phyloP scores from a whole-genome alignment of 2,797 vertebrate genomes.

The Anguilla obscura region DNA sequence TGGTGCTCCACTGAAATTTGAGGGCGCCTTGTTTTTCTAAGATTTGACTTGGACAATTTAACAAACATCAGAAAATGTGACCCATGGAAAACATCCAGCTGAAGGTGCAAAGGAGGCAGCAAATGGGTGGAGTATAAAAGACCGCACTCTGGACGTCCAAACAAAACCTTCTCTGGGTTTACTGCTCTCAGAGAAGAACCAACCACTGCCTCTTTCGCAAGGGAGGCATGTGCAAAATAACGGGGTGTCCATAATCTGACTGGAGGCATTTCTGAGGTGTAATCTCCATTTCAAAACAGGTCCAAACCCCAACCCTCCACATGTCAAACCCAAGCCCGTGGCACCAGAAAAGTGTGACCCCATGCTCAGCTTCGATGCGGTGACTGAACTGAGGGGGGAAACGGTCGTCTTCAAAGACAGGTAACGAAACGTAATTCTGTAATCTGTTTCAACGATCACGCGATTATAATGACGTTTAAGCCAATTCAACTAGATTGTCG shows the following conservation, averaged over 20 bases:
- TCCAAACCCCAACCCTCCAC: constrained; percentile 72
- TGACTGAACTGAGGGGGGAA: constrained; percentile 91
- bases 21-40: background rate
- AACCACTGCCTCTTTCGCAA: background rate
- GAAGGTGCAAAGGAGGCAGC: background rate
- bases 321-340: constrained; percentile 79
- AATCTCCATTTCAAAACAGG: constrained; percentile 55
- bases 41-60: background rate
- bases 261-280: background rate
- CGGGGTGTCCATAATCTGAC: background rate
- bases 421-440: constrained; percentile 57
- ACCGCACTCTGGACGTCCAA: background rate
- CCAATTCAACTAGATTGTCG: background rate
- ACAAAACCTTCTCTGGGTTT: background rate
- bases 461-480: background rate
- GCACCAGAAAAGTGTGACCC: constrained; percentile 89
- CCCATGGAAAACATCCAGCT: background rate
- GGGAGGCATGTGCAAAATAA: background rate
- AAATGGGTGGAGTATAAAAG: too few relatives aligned
- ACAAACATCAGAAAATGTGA: constrained; percentile 1
- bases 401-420: constrained; percentile 94
- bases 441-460: background rate
- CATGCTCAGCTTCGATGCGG: constrained; percentile 82
- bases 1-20: background rate
- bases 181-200: too few relatives aligned